Conservation (phyloP, 2,888 invertebrate genomes). For the Drosophila rubida region DNA sequence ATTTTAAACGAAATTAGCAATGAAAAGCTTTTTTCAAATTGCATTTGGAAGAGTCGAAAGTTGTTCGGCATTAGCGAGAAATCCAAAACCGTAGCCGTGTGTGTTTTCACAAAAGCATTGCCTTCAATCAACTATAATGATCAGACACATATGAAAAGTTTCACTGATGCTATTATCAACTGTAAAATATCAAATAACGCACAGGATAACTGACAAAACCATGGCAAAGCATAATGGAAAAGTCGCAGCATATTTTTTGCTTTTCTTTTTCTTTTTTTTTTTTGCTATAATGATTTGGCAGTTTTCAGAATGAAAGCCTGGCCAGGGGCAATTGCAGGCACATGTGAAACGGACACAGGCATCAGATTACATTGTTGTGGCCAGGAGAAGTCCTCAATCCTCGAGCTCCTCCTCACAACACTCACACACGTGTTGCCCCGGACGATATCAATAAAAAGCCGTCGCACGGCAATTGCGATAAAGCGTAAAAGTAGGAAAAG, state of each 20-base stretch:
- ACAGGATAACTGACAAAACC: constrained; percentile 75
- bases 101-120: constrained; percentile 17
- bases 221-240: constrained; percentile 61
- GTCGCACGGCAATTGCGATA: constrained; percentile 66
- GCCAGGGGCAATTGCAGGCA: constrained; percentile 38
- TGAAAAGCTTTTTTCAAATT: not conserved
- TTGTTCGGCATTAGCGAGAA: constrained; percentile 21
- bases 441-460: constrained; percentile 78
- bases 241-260: constrained; percentile 23
- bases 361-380: constrained; percentile 83
- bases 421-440: constrained; percentile 78
- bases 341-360: constrained; percentile 74
- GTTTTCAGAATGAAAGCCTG: constrained; percentile 44
- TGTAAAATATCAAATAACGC: constrained; percentile 82
- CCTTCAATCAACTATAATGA: constrained; percentile 78
- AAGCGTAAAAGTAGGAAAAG: constrained; percentile 18
- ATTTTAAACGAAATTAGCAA: not conserved
- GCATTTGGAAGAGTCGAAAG: constrained; percentile 55
- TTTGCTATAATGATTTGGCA: constrained; percentile 73
- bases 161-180: constrained; percentile 74
- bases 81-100: constrained; percentile 43
- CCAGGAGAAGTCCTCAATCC: constrained; percentile 44
- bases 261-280: constrained; percentile 60
- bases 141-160: constrained; percentile 69
- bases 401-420: constrained; percentile 33